phyloP scores from a whole-genome alignment of 1,140 invertebrate genomes.

The Aethina tumida region DNA sequence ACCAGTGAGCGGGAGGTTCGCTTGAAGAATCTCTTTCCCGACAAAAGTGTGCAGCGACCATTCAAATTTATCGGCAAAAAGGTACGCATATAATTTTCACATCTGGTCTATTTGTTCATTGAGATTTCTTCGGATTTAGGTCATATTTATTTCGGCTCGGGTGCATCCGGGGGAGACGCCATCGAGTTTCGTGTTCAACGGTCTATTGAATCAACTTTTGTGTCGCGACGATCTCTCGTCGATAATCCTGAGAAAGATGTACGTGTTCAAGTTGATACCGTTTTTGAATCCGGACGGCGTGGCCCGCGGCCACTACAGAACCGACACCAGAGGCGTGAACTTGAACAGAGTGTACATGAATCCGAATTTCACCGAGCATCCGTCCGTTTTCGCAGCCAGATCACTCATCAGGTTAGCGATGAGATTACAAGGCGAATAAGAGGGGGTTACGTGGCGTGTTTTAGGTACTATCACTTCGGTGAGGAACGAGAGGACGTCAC shows the following conservation, averaged over 20 bases:
- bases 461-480: slow-evolving; percentile 45
- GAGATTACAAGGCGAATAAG: no score
- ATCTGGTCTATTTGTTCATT: slow-evolving; percentile 6
- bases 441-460: no score
- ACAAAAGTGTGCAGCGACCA: slow-evolving; percentile 52
- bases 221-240: slow-evolving; percentile 65
- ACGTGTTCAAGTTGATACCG: slow-evolving; percentile 88
- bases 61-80: slow-evolving; percentile 66
- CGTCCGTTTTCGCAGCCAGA: slow-evolving; percentile 73
- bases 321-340: slow-evolving; percentile 83
- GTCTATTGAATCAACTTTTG: slow-evolving; percentile 72
- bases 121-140: slow-evolving; percentile 36
- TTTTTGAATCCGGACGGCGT: slow-evolving; percentile 92
- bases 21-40: slow-evolving; percentile 70
- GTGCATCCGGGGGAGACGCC: slow-evolving; percentile 93
- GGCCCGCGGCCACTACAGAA: slow-evolving; percentile 78
- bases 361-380: slow-evolving; percentile 65
- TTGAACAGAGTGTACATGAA: slow-evolving; percentile 77
- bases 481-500: slow-evolving; percentile 39
- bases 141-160: slow-evolving; percentile 78
- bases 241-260: slow-evolving; percentile 58
- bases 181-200: slow-evolving; percentile 89
- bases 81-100: slow-evolving; percentile 33
- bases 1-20: slow-evolving; percentile 56
- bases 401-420: slow-evolving; percentile 51